These are phyloP conservation scores for Peribatodes rhomboidaria DNA, from an alignment of 2,888 invertebrate genomes.

Conservation along the genomic window DNA sequence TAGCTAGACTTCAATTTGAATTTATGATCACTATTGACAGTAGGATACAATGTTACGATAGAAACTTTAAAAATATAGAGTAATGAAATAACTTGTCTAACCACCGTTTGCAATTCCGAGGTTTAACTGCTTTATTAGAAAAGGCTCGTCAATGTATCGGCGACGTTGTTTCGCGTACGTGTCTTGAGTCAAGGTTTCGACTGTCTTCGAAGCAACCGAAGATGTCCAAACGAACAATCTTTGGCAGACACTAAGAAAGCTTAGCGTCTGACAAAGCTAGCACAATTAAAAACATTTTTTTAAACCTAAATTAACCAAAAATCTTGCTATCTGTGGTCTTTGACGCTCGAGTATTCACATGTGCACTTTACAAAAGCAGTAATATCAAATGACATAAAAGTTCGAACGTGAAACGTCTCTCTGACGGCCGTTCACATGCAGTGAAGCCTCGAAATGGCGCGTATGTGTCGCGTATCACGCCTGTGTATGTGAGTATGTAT, in stretches of 20 bases:
- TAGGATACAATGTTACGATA: not conserved
- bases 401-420: not conserved
- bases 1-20: slow-evolving; percentile 9
- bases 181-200: not conserved
- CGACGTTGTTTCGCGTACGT: not conserved
- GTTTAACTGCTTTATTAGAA: slow-evolving; percentile 12
- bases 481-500: slow-evolving; percentile 39
- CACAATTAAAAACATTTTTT: no score
- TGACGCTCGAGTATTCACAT: no score
- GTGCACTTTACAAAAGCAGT: no score
- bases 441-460: slow-evolving; percentile 1
- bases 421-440: not conserved
- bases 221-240: no score
- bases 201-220: not conserved
- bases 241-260: no score
- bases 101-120: slow-evolving; percentile 19
- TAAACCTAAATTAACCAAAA: no score
- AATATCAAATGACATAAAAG: not conserved
- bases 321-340: no score
- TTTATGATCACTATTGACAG: not conserved
- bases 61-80: not conserved
- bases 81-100: not conserved
- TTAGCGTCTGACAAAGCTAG: no score
- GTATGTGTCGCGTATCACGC: slow-evolving; percentile 24
- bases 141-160: not conserved